Percentiles rank a stretch among this genome's conserved stretches.
Conservation (phyloP, 2,888 invertebrate species). For the Cheilosia vernalis region DNA sequence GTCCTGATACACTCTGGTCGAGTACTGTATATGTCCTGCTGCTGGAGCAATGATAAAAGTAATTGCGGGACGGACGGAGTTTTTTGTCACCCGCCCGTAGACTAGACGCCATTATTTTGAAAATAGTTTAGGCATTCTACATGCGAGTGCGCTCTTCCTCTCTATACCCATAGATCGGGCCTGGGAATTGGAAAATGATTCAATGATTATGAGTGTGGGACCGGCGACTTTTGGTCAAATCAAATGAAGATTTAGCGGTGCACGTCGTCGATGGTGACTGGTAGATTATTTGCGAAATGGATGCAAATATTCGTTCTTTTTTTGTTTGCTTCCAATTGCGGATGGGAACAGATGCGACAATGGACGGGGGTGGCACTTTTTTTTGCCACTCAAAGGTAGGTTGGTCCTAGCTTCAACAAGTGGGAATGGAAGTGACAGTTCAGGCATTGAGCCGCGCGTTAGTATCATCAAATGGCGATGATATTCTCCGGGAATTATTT, state of each 20-base stretch:
- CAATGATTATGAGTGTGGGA: conserved; percentile 35
- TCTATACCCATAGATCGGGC: background rate
- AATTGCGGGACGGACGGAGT: conserved; percentile 47
- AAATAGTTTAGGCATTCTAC: conserved; percentile 43
- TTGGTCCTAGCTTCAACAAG: conserved; percentile 36
- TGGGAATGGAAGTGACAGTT: conserved; percentile 50
- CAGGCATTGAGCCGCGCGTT: conserved; percentile 17
- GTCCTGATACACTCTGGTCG: conserved; percentile 49
- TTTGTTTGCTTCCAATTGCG: conserved; percentile 8
- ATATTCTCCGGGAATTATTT: conserved; percentile 11
- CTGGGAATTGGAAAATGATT: conserved; percentile 58
- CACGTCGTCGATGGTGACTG: conserved; percentile 53
- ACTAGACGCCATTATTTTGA: conserved; percentile 71
- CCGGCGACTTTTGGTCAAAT: conserved; percentile 64
- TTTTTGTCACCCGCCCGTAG: conserved; percentile 32
- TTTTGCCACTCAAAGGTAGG: background rate
- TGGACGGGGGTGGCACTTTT: conserved; percentile 5
- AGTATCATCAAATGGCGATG: conserved; percentile 41
- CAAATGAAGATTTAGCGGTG: conserved; percentile 73
- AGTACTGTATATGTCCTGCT: conserved; percentile 15
- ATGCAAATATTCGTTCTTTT: conserved; percentile 27
- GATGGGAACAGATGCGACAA: conserved; percentile 51
- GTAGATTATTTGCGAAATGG: conserved; percentile 69
- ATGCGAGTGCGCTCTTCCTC: conserved; percentile 1
- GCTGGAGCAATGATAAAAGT: conserved; percentile 69